Base-by-base conservation (phyloP, 2,888 invertebrate genomes). In the Agrenia bidenticulata region DNA sequence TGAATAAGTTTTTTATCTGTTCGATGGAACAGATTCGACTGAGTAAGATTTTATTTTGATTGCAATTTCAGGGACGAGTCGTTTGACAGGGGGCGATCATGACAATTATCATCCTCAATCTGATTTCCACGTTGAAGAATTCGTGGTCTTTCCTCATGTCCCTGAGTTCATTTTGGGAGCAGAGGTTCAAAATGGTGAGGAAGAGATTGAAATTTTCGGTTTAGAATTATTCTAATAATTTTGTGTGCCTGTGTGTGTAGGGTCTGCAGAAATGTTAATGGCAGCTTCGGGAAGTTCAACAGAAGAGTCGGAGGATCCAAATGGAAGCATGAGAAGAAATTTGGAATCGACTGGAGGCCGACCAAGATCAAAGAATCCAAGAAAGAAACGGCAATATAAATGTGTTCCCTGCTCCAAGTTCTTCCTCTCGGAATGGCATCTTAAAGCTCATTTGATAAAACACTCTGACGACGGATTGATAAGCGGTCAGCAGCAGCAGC, bases 391-490 rank as follows among this genome's bases (percentile, higher is more conserved):
- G 13, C 62, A 64, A 26, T 65, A 65, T 49, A 65, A 65, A 49
- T 69, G 68, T 32, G 65, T 65, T 17, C 68, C 68, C 1, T 69
- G 68, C 39, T 55, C 61, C 53, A 69, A 69, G 45, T 63, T 60
- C 45, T 69, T 69, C n/a, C 65, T 65, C n/a, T 69, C 68, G 11
- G 62, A 69, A 27, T 69, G 68, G 68, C 68, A 69, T 55, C 53
- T 69, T 0, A 62, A 69, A 49, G 68, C 68, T n/a, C 68, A 69
- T 59, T 37, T 69, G 9, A 63, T 65, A 24, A 54, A 65, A 2
- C 68, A 69, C 21, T 65, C 9, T 61, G 67, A 2, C 64, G 62
- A 2, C 55, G 62, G 0, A 37, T 51, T 24, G 19, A 45, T 19
- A 4, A 17, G 17, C n/a, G 45, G 32, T 32, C 32, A 32, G 11